A percentile compares a stretch with the other conserved stretches of the same genome.
These are phyloP conservation scores for Cirrhinus mrigala DNA, from an alignment of 2,797 vertebrate species.

Conservation along the genomic window DNA sequence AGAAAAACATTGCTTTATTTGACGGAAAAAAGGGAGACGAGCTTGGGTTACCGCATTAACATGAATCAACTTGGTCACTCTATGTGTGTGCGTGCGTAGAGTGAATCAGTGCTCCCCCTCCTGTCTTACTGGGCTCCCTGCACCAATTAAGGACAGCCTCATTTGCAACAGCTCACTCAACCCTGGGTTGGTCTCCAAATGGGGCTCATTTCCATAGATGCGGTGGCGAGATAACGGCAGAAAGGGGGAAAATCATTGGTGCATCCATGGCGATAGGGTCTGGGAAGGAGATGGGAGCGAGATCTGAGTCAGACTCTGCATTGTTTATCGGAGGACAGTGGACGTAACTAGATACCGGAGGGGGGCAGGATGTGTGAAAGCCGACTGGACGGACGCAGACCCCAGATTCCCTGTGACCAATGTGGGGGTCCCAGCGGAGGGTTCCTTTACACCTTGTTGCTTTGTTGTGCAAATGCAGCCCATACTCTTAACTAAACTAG, in stretches of 20 bases:
- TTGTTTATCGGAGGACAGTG: conserved; percentile 82
- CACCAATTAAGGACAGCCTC: conserved; percentile 77
- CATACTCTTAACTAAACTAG: conserved; percentile 69
- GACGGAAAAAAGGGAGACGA: conserved; percentile 78
- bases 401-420: conserved; percentile 78
- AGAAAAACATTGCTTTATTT: conserved; percentile 76
- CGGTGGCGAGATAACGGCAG: conserved; percentile 70
- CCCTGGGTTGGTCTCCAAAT: conserved; percentile 60
- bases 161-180: conserved; percentile 77
- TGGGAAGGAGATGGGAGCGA: conserved; percentile 79
- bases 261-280: conserved; percentile 77
- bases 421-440: conserved; percentile 70
- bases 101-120: conserved; percentile 54
- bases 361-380: conserved; percentile 81
- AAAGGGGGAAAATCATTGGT: conserved; percentile 73
- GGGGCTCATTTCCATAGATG: conserved; percentile 81
- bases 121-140: conserved; percentile 62
- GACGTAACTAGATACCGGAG: conserved; percentile 80
- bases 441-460: conserved; percentile 76
- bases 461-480: conserved; percentile 80
- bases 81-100: conserved; percentile 60
- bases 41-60: conserved; percentile 94
- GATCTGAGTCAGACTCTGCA: conserved; percentile 76
- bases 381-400: conserved; percentile 71
- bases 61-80: conserved; percentile 80